Evolutionary conservation across 2,888 invertebrate genomes (phyloP).

Genomic region (Drosophila meridionalis): DNA sequence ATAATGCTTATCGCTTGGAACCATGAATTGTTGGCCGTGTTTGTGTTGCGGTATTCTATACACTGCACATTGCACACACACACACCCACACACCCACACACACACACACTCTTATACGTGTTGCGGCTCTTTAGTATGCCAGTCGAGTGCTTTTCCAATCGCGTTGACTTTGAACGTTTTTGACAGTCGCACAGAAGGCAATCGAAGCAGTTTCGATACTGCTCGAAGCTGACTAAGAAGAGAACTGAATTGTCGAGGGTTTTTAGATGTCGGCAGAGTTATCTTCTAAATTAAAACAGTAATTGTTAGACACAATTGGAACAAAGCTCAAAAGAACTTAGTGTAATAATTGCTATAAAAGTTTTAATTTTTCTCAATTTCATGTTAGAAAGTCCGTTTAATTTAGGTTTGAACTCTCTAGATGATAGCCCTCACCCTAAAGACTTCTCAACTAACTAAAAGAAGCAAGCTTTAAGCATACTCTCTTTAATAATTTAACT

Average conservation of each 20-base stretch:
- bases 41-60: conserved; percentile 56
- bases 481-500: too few relatives aligned
- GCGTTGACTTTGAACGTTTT: conserved; percentile 64
- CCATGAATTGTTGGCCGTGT: conserved; percentile 16
- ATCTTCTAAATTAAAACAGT: not conserved
- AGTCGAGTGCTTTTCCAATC: conserved; percentile 43
- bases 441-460: too few relatives aligned
- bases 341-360: not conserved
- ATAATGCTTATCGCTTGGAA: conserved; percentile 23
- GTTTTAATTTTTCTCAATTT: not conserved
- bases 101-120: not conserved
- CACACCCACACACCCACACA: conserved; percentile 1
- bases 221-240: conserved; percentile 23
- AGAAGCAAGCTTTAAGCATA: too few relatives aligned
- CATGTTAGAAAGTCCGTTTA: not conserved
- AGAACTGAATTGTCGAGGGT: conserved; percentile 2
- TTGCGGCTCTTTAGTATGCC: conserved; percentile 54
- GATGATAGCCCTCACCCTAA: too few relatives aligned
- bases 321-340: not conserved
- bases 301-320: not conserved
- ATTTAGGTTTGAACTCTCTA: not conserved
- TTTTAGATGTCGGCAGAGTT: not conserved
- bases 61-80: conserved; percentile 42
- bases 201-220: conserved; percentile 27
- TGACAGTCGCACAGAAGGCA: conserved; percentile 37